Evolutionary conservation across 2,888 invertebrate species (phyloP).

Genomic region (Stenolophus ochropezus): DNA sequence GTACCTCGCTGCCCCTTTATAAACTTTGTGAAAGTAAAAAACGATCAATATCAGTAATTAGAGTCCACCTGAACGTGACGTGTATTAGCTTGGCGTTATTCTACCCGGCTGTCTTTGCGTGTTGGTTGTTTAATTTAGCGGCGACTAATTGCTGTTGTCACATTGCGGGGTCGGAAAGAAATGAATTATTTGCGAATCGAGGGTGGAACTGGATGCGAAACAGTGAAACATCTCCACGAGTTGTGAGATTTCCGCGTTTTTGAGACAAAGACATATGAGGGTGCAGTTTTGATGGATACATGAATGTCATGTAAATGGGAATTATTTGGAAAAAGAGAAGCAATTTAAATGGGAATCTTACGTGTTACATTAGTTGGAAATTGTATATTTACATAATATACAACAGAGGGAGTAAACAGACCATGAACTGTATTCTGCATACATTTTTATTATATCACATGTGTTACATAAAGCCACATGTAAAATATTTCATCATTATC

Average conservation of each 20-base stretch:
- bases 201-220: not conserved
- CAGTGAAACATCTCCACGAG: not conserved
- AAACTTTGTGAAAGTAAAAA: not conserved
- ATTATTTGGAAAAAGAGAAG: not conserved
- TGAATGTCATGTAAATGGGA: not conserved
- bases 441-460: too few species aligned
- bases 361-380: not conserved
- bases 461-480: too few species aligned
- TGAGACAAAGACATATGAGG: not conserved
- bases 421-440: not conserved
- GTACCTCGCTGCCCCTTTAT: not conserved
- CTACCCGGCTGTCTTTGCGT: not conserved
- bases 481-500: too few species aligned
- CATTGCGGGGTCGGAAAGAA: not conserved
- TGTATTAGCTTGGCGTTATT: not conserved
- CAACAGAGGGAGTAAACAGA: not conserved
- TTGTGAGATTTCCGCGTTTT: not conserved
- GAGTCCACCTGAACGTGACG: not conserved
- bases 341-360: not conserved
- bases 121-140: not conserved
- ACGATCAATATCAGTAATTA: not conserved
- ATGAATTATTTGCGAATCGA: not conserved
- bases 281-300: not conserved
- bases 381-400: too few species aligned
- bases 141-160: not conserved